Evolutionary conservation across 2,113 vertebrate genomes (phyloP).

Genomic region (Scopus umbretta): DNA sequence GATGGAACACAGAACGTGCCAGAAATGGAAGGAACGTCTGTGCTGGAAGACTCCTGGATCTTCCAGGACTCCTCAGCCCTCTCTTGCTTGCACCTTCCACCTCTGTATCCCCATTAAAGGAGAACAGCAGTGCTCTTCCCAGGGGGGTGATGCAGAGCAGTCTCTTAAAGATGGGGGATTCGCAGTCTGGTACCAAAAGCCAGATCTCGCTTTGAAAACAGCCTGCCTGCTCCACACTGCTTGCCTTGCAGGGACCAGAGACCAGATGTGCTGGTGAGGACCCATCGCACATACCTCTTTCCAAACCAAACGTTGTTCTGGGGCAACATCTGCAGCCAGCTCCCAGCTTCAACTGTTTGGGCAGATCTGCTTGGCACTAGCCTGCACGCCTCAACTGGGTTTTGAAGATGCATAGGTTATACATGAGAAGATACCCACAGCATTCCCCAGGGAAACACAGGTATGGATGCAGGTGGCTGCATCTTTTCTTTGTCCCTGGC

Average conservation of each 20-base stretch:
- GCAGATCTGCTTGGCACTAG: background rate
- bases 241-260: background rate
- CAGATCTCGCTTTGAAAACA: background rate
- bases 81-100: background rate
- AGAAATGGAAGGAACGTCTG: background rate
- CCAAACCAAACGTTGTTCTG: background rate
- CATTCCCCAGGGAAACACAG: background rate
- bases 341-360: background rate
- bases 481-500: background rate
- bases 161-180: background rate
- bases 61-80: background rate
- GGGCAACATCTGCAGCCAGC: background rate
- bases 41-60: background rate
- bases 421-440: background rate
- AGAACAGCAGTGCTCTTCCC: background rate
- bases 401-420: background rate
- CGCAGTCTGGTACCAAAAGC: background rate
- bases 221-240: rapidly evolving
- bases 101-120: background rate
- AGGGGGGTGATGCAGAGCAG: background rate
- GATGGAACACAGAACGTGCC: background rate
- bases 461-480: background rate
- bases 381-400: background rate
- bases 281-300: rapidly evolving
- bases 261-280: background rate